phyloP scores from a whole-genome alignment of 2,888 invertebrate genomes.

The Sphaeridia pumilis region DNA sequence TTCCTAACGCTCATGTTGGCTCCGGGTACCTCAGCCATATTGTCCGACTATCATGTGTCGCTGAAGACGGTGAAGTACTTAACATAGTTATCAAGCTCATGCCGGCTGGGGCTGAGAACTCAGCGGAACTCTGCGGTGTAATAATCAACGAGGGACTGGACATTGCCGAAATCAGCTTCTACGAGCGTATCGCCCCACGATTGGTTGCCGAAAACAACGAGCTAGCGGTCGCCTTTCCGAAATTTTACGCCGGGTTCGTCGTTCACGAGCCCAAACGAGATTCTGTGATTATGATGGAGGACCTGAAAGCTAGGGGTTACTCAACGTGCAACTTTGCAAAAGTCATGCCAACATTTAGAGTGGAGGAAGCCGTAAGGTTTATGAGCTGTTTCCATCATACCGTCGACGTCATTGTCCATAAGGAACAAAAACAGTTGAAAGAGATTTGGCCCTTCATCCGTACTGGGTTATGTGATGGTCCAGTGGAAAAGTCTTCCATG shows the following conservation, averaged over 20 bases:
- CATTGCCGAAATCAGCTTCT: constrained; percentile 25
- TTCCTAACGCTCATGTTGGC: constrained; percentile 24
- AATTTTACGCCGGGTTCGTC: constrained; percentile 15
- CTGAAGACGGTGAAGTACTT: constrained; percentile 5
- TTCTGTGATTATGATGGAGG: constrained; percentile 26
- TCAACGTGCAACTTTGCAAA: constrained; percentile 12
- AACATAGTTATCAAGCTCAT: constrained; percentile 26
- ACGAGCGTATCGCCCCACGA: constrained; percentile 12
- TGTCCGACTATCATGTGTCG: constrained; percentile 21
- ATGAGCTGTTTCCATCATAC: constrained; percentile 27
- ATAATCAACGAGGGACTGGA: constrained; percentile 17
- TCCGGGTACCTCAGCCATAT: constrained; percentile 28
- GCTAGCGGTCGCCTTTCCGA: constrained; percentile 17
- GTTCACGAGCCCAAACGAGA: constrained; percentile 6
- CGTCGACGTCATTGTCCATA: constrained; percentile 9
- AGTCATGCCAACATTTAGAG: constrained; percentile 6
- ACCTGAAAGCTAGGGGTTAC: constrained; percentile 27
- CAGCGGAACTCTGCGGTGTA: constrained; percentile 5
- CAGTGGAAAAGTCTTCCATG: neutral
- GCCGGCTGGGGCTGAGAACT: constrained; percentile 13
- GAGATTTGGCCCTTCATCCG: constrained; percentile 21
- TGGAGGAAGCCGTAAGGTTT: constrained; percentile 17
- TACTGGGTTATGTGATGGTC: neutral
- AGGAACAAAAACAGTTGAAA: constrained; percentile 9
- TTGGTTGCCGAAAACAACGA: constrained; percentile 12